phyloP scores from a whole-genome alignment of 2,888 invertebrate species.

The Sarcophaga subvicina region DNA sequence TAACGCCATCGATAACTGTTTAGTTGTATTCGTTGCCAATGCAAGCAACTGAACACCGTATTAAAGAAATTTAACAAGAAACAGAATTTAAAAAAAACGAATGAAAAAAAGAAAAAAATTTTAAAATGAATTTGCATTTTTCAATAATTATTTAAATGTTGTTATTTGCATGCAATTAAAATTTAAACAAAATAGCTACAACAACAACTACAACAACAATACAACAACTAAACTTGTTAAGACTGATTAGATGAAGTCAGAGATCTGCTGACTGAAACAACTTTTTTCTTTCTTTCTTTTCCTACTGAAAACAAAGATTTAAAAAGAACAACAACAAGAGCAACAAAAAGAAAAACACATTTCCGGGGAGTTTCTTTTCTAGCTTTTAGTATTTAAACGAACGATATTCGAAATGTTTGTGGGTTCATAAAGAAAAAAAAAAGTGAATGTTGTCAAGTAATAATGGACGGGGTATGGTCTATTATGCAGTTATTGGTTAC shows the following conservation, averaged over 20 bases:
- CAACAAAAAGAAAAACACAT: background rate
- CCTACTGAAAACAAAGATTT: background rate
- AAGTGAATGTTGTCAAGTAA: slow-evolving; percentile 55
- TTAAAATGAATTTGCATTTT: slow-evolving; percentile 32
- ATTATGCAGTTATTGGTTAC: too few relatives aligned
- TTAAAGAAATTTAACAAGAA: slow-evolving; percentile 7
- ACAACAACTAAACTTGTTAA: slow-evolving; percentile 4
- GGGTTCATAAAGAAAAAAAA: slow-evolving; percentile 46
- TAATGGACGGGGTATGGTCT: background rate
- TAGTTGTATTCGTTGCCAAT: background rate
- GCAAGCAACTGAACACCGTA: background rate
- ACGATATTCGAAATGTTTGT: slow-evolving; percentile 38
- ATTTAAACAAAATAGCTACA: slow-evolving; percentile 6
- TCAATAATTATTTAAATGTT: slow-evolving; percentile 34
- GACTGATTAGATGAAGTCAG: slow-evolving; percentile 17
- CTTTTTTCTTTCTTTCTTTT: background rate
- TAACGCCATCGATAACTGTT: slow-evolving; percentile 48
- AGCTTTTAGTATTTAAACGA: background rate
- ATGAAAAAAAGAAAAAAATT: slow-evolving; percentile 17
- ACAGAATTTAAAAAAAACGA: background rate
- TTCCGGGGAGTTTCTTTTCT: slow-evolving; percentile 52
- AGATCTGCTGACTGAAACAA: slow-evolving; percentile 21
- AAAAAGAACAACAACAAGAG: background rate
- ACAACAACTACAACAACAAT: background rate
- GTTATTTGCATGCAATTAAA: slow-evolving; percentile 47